A percentile compares a stretch with the other conserved stretches of the same genome.
Evolutionary conservation across 1,140 invertebrate species (phyloP).

Genomic region (Drosophila kikkawai): DNA sequence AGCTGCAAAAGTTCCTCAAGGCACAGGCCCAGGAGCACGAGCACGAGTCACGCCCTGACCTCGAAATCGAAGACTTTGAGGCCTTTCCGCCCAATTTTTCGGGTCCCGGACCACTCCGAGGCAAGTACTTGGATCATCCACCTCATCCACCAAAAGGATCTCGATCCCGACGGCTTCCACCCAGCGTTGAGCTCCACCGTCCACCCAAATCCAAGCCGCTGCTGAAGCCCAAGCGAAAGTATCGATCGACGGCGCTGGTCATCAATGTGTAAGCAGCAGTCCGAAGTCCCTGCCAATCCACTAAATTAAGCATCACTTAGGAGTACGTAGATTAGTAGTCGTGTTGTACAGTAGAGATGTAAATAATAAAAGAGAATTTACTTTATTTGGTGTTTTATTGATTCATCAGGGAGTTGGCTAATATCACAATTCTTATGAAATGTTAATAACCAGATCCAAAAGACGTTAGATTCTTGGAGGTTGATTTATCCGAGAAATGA

Average conservation of each 20-base stretch:
- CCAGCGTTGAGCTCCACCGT: constrained; percentile 47
- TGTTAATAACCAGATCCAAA: too few species aligned
- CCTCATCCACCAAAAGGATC: constrained; percentile 38
- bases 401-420: background rate
- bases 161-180: constrained; percentile 52
- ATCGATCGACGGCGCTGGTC: constrained; percentile 70
- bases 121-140: constrained; percentile 47
- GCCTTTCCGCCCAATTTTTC: constrained; percentile 66
- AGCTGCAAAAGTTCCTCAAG: constrained; percentile 77
- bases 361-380: constrained; percentile 64
- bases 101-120: constrained; percentile 51
- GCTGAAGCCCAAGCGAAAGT: constrained; percentile 69
- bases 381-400: constrained; percentile 4
- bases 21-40: constrained; percentile 56
- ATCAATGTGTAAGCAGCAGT: constrained; percentile 69
- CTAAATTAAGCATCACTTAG: constrained; percentile 38
- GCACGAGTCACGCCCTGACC: constrained; percentile 63
- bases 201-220: constrained; percentile 60
- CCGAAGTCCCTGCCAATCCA: constrained; percentile 24
- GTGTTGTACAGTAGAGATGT: constrained; percentile 48
- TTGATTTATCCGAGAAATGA: too few species aligned
- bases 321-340: constrained; percentile 26
- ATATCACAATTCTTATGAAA: background rate
- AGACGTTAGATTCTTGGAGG: too few species aligned
- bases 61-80: constrained; percentile 71